These are phyloP conservation scores for Troides oblongomaculatus DNA, from an alignment of 2,888 invertebrate genomes.

Conservation along the genomic window DNA sequence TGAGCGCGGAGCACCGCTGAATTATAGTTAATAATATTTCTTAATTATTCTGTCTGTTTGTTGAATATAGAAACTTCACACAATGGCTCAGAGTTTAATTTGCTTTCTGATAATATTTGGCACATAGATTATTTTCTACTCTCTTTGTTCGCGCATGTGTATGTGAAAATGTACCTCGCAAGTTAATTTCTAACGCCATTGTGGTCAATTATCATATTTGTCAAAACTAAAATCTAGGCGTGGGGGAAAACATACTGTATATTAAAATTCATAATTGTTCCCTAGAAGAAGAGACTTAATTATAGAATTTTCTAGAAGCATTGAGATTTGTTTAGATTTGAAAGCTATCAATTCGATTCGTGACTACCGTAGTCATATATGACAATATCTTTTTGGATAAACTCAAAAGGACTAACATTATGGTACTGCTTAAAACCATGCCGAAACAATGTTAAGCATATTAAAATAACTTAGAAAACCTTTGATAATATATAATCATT, in stretches of 20 bases:
- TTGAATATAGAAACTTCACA: conserved; percentile 4
- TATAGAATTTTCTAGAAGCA: background rate
- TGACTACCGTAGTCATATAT: background rate
- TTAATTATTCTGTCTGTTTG: conserved; percentile 18
- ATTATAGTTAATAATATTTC: conserved; percentile 22
- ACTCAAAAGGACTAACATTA: background rate
- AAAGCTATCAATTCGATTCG: background rate
- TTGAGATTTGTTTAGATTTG: background rate
- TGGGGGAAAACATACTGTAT: background rate
- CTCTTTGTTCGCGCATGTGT: conserved; percentile 1
- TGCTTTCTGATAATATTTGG: conserved; percentile 18
- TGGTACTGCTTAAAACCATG: background rate
- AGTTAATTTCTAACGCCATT: conserved; percentile 19
- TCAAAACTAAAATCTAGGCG: background rate
- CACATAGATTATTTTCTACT: conserved; percentile 14
- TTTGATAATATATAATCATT: too few species aligned
- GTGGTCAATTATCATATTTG: conserved; percentile 2
- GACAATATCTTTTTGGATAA: background rate
- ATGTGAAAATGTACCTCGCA: conserved; percentile 19
- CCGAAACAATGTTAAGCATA: background rate
- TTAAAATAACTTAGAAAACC: too few species aligned
- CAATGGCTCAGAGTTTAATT: conserved; percentile 16
- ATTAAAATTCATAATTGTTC: background rate
- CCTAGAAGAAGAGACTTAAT: background rate
- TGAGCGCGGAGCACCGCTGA: conserved; percentile 1